These are phyloP conservation scores for Himalopsyche japonica DNA, from an alignment of 2,888 invertebrate species.

Conservation along the genomic window DNA sequence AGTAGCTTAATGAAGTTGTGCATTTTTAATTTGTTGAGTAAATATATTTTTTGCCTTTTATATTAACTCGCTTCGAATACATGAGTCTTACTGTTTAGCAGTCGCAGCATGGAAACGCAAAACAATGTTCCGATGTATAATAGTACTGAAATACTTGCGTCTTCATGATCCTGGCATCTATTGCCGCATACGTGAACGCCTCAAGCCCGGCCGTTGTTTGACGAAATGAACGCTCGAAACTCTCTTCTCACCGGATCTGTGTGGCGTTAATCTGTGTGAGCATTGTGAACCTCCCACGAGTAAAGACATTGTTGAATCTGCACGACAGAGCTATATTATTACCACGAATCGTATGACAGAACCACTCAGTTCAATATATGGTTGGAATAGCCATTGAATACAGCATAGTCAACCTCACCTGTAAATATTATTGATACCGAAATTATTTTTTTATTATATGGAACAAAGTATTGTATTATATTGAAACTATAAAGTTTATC, in stretches of 20 bases:
- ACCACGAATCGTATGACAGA: background rate
- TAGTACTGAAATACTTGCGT: background rate
- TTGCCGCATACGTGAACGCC: background rate
- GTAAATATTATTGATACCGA: background rate
- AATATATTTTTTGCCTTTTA: too few relatives aligned
- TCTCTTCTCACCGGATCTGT: constrained; percentile 9
- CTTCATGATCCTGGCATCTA: background rate
- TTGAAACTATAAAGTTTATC: too few relatives aligned
- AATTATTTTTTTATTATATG: too few relatives aligned
- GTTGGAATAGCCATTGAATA: background rate
- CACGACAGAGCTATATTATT: background rate
- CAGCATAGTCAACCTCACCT: background rate
- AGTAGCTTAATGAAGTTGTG: too few relatives aligned
- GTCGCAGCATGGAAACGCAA: background rate
- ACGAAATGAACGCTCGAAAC: constrained; percentile 8
- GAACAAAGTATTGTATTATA: too few relatives aligned
- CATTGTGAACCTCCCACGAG: constrained; percentile 8
- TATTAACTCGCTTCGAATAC: background rate
- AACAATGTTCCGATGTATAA: background rate
- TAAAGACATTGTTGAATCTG: constrained; percentile 17
- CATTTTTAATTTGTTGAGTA: too few relatives aligned
- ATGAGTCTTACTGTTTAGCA: background rate
- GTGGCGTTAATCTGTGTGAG: constrained; percentile 12
- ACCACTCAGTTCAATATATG: background rate
- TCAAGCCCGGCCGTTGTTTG: background rate